Conservation (phyloP, 2,888 invertebrate species). For the Pelosia muscerda region DNA sequence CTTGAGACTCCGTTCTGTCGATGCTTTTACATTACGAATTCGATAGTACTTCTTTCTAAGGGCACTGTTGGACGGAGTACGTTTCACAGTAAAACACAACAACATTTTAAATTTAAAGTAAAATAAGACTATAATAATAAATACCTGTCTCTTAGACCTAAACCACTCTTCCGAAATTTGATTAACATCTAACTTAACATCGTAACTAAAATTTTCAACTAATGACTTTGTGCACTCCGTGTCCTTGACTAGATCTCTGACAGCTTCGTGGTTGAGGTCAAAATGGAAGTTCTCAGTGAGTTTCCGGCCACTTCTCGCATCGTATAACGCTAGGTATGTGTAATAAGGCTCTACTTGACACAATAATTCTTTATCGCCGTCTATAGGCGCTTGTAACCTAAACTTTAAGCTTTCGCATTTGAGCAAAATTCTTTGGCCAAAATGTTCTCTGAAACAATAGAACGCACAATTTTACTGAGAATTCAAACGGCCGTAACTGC, state of each 20-base stretch:
- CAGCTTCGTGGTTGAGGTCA: conserved; percentile 92
- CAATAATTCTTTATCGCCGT: conserved; percentile 91
- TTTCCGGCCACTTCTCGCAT: conserved; percentile 94
- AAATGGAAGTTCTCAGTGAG: conserved; percentile 97
- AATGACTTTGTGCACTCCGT: conserved; percentile 81
- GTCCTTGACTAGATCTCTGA: conserved; percentile 86
- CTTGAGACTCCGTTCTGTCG: too few relatives aligned
- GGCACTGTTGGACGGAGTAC: too few relatives aligned
- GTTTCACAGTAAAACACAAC: too few relatives aligned
- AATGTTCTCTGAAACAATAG: conserved; percentile 90
- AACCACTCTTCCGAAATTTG: conserved; percentile 92
- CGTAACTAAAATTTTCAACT: conserved; percentile 84
- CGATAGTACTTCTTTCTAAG: too few relatives aligned
- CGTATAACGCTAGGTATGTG: conserved; percentile 95
- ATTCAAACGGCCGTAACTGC: neutral
- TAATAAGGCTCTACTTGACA: conserved; percentile 98
- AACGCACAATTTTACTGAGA: neutral
- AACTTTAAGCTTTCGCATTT: conserved; percentile 94
- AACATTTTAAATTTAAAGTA: too few relatives aligned
- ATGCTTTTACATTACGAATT: too few relatives aligned
- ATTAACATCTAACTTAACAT: conserved; percentile 88
- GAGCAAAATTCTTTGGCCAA: conserved; percentile 94
- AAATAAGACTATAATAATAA: neutral
- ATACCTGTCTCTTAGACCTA: conserved; percentile 88
- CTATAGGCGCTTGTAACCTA: conserved; percentile 93